Conservation (phyloP, 2,797 vertebrate genomes). For the Sternarchorhynchus goeldii region DNA sequence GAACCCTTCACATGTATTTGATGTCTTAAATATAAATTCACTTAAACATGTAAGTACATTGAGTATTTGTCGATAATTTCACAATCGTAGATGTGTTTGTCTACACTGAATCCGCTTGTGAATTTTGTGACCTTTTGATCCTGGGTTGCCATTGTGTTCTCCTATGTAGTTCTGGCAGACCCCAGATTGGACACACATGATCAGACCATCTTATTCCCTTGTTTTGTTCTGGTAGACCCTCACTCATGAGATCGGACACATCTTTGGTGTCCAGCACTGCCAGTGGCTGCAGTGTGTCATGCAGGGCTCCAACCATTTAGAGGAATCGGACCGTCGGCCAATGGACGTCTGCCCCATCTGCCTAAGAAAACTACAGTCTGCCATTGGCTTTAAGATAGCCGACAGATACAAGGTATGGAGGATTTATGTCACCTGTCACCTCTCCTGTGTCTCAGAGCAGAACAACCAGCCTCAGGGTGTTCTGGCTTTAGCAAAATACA, state of each 20-base stretch:
- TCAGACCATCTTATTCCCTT: background rate
- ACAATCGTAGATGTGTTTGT: too few species aligned
- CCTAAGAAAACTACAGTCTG: constrained; percentile 71
- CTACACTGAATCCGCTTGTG: too few species aligned
- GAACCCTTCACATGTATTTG: background rate
- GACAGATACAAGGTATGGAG: constrained; percentile 66
- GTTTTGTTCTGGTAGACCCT: constrained; percentile 67
- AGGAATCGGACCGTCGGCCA: constrained; percentile 72
- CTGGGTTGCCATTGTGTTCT: constrained; percentile 1
- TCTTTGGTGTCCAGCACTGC: constrained; percentile 76
- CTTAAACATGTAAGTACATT: background rate
- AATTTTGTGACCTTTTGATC: constrained; percentile 4
- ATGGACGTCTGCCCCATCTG: constrained; percentile 75
- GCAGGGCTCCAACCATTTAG: constrained; percentile 81
- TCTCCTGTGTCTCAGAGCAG: too few species aligned
- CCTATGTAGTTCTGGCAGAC: constrained; percentile 62
- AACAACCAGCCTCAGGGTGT: too few species aligned
- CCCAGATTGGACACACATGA: constrained; percentile 74
- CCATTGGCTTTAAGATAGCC: constrained; percentile 66
- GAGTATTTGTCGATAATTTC: too few species aligned
- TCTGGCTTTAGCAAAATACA: too few species aligned
- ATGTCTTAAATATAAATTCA: background rate
- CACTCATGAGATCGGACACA: constrained; percentile 77
- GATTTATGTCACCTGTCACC: background rate
- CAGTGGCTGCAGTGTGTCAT: constrained; percentile 78